phyloP scores from a whole-genome alignment of 2,888 invertebrate genomes.

The Schrankia costaestrigalis region DNA sequence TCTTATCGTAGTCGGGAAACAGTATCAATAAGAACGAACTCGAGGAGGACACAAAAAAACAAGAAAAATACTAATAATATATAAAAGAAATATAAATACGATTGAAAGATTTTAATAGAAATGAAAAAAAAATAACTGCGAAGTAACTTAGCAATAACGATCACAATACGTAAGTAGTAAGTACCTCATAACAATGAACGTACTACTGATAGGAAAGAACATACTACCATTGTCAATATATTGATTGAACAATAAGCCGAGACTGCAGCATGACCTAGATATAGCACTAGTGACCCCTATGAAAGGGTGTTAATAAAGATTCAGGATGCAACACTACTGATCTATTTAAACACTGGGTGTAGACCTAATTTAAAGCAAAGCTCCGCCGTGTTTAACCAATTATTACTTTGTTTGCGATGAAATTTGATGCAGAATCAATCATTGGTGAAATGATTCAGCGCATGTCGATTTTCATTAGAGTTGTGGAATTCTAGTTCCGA shows the following conservation, averaged over 20 bases:
- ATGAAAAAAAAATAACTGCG: no score
- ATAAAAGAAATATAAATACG: no score
- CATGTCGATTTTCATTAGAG: no score
- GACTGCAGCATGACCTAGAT: slow-evolving; percentile 62
- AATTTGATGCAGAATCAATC: no score
- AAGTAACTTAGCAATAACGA: neutral
- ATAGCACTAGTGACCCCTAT: slow-evolving; percentile 53
- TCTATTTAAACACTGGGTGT: slow-evolving; percentile 11
- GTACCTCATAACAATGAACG: slow-evolving; percentile 5
- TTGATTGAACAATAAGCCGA: slow-evolving; percentile 54
- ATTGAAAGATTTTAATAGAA: no score
- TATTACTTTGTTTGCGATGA: no score
- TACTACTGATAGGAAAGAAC: slow-evolving; percentile 10
- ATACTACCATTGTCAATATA: slow-evolving; percentile 38
- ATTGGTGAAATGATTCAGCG: no score
- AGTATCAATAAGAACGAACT: no score
- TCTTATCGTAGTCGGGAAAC: no score
- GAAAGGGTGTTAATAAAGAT: slow-evolving; percentile 49
- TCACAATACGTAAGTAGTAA: slow-evolving; percentile 7
- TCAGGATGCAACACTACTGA: slow-evolving; percentile 25
- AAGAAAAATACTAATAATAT: no score
- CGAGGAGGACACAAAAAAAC: no score
- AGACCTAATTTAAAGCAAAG: slow-evolving; percentile 5
- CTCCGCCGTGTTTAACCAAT: neutral
- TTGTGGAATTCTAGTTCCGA: no score